Evolutionary conservation across 1,140 invertebrate species (phyloP).

Genomic region (Drosophila saltans): DNA sequence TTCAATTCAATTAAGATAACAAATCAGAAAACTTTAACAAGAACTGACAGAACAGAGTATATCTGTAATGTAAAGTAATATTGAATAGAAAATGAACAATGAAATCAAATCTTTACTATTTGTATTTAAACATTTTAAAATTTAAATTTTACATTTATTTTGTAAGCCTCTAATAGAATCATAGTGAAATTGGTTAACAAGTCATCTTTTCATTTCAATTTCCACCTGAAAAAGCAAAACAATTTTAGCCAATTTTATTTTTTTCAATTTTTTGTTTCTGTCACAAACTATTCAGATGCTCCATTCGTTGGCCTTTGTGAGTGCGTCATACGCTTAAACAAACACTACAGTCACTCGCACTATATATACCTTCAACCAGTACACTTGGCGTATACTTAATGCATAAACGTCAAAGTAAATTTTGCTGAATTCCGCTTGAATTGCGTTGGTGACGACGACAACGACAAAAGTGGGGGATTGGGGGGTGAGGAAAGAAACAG

Average conservation of each 20-base stretch:
- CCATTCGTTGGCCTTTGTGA: neutral
- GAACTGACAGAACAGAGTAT: too few species aligned
- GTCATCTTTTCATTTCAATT: neutral
- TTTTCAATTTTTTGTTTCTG: neutral
- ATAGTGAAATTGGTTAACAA: neutral
- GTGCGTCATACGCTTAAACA: slow-evolving; percentile 31
- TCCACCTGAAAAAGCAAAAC: neutral
- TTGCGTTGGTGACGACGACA: slow-evolving; percentile 64
- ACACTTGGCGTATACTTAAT: slow-evolving; percentile 65
- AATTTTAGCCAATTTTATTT: neutral
- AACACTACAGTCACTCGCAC: slow-evolving; percentile 23
- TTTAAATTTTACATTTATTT: too few species aligned
- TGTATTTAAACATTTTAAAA: too few species aligned
- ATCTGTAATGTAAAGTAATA: too few species aligned
- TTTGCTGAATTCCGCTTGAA: slow-evolving; percentile 71
- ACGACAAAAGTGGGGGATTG: slow-evolving; percentile 3
- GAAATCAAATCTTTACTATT: too few species aligned
- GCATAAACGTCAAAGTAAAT: slow-evolving; percentile 72
- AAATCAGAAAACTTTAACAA: too few species aligned
- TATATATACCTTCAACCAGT: slow-evolving; percentile 23
- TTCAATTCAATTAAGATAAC: too few species aligned
- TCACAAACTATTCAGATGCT: slow-evolving; percentile 2
- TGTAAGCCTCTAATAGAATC: neutral
- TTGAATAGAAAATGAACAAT: too few species aligned
- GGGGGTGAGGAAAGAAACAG: neutral